Evolutionary conservation across 1,140 invertebrate species (phyloP).

Genomic region (Akabosia matsudoensis): DNA sequence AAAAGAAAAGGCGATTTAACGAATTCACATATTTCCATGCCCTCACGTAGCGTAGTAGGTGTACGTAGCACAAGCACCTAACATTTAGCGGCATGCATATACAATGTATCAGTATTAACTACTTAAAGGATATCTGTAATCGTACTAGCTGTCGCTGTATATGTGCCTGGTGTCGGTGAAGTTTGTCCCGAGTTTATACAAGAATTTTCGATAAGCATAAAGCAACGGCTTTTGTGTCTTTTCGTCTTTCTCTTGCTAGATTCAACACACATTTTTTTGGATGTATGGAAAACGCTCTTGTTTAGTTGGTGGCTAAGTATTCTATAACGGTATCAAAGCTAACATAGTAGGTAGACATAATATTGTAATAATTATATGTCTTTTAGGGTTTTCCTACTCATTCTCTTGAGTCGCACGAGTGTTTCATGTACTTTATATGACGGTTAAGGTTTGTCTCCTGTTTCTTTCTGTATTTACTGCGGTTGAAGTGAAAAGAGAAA

Average conservation of each 20-base stretch:
- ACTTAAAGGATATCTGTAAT: background rate
- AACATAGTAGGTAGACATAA: too few species aligned
- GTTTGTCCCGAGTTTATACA: background rate
- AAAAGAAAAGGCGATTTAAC: too few species aligned
- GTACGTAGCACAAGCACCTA: too few species aligned
- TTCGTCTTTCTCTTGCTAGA: background rate
- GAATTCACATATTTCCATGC: too few species aligned
- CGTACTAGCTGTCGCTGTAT: background rate
- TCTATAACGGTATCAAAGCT: background rate
- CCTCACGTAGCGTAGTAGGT: too few species aligned
- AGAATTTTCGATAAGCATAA: background rate
- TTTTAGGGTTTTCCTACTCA: background rate
- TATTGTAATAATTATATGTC: too few species aligned
- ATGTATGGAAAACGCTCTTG: too few species aligned
- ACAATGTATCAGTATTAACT: background rate
- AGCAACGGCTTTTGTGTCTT: background rate
- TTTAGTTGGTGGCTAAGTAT: too few species aligned
- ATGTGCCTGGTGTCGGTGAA: slow-evolving; percentile 1
- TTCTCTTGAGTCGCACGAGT: background rate
- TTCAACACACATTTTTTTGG: background rate
- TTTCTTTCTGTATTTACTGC: background rate
- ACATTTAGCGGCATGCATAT: background rate
- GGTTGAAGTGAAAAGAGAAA: background rate
- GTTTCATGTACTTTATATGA: background rate
- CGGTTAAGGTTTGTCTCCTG: background rate